Percentiles rank a stretch among this genome's conserved stretches.
Evolutionary conservation across 2,888 invertebrate genomes (phyloP).

Genomic region (Stictocephala bisonia): DNA sequence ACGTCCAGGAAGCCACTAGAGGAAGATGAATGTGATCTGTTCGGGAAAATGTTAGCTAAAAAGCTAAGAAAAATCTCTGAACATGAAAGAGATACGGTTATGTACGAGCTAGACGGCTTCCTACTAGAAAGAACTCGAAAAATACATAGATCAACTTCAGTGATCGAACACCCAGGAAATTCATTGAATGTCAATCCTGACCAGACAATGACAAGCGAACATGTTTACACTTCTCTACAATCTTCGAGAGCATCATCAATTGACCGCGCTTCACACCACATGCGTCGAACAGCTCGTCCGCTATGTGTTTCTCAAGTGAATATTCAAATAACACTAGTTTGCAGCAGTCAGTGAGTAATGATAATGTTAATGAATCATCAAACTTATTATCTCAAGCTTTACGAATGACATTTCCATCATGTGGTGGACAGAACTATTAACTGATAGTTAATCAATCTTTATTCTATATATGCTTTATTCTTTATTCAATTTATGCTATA

Average conservation of each 20-base stretch:
- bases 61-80: constrained; percentile 66
- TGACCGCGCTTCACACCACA: constrained; percentile 12
- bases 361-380: background rate
- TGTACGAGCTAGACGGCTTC: constrained; percentile 66
- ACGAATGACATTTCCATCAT: background rate
- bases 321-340: background rate
- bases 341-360: background rate
- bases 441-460: too few relatives aligned
- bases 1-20: constrained; percentile 55
- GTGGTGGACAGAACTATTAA: too few relatives aligned
- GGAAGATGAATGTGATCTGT: constrained; percentile 66
- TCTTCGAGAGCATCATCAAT: constrained; percentile 2
- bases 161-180: constrained; percentile 10
- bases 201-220: constrained; percentile 7
- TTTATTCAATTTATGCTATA: too few relatives aligned
- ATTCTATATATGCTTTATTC: too few relatives aligned
- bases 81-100: constrained; percentile 65
- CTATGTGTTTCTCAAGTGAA: constrained; percentile 1
- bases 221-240: constrained; percentile 4
- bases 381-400: background rate
- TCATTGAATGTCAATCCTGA: constrained; percentile 1
- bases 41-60: constrained; percentile 66
- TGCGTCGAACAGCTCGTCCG: constrained; percentile 7
- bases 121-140: constrained; percentile 17
- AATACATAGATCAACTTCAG: constrained; percentile 12